phyloP scores from a whole-genome alignment of 2,113 vertebrate species.

The Syngnathoides biaculeatus region DNA sequence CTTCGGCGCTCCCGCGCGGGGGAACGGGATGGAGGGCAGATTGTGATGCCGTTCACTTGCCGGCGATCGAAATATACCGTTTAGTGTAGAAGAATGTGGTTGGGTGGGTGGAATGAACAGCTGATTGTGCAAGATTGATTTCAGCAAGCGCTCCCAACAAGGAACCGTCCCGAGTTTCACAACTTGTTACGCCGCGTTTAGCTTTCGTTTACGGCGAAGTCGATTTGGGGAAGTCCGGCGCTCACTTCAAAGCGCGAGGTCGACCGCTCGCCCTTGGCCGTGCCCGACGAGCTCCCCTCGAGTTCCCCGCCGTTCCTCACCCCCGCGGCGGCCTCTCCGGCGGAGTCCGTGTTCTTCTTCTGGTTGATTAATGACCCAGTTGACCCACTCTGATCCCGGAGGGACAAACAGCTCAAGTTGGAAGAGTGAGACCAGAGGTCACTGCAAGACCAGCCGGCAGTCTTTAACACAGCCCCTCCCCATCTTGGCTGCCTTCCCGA shows the following conservation, averaged over 20 bases:
- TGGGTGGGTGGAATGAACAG: conserved; percentile 50
- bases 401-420: conserved; percentile 20
- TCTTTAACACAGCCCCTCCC: neutral
- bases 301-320: neutral
- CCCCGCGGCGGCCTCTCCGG: conserved; percentile 10
- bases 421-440: conserved; percentile 34
- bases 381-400: conserved; percentile 48
- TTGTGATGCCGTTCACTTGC: conserved; percentile 58
- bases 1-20: conserved; percentile 20
- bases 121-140: conserved; percentile 35
- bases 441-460: conserved; percentile 38
- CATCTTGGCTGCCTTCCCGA: conserved; percentile 16
- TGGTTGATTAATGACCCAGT: conserved; percentile 47
- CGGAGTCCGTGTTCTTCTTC: conserved; percentile 13
- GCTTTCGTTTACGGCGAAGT: conserved; percentile 17
- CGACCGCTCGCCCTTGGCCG: conserved; percentile 2
- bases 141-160: neutral
- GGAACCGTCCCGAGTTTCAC: conserved; percentile 3
- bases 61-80: conserved; percentile 55
- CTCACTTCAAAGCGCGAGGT: conserved; percentile 8
- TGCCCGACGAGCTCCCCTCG: neutral
- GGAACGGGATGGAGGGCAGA: conserved; percentile 45
- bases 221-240: neutral
- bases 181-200: conserved; percentile 4
- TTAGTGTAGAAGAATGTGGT: conserved; percentile 48